These are phyloP conservation scores for Hedychridium roseum DNA, from an alignment of 2,888 invertebrate genomes.

Conservation along the genomic window DNA sequence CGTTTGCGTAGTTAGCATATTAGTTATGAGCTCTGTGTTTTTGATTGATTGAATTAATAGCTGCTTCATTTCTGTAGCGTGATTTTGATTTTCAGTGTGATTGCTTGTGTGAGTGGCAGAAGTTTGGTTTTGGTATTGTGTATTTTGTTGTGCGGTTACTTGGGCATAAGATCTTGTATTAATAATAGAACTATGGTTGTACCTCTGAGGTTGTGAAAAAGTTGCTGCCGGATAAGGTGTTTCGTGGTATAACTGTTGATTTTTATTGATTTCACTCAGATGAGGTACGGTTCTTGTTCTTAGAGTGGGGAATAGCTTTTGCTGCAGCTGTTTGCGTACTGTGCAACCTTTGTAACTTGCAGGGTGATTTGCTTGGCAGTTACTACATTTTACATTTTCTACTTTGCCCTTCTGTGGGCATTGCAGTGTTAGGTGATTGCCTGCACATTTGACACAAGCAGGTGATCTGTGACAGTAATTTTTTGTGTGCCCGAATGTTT, in stretches of 20 bases:
- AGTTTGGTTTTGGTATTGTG: too few species aligned
- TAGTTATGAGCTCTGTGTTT: too few species aligned
- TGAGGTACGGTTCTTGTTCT: neutral
- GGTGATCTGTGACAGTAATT: slow-evolving; percentile 12
- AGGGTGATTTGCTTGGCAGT: slow-evolving; percentile 31
- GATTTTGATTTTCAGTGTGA: too few species aligned
- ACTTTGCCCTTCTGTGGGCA: slow-evolving; percentile 8
- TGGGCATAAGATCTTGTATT: too few species aligned
- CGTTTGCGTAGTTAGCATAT: too few species aligned
- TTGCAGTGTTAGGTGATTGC: slow-evolving; percentile 13
- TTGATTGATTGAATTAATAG: too few species aligned
- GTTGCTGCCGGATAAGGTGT: too few species aligned
- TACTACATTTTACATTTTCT: slow-evolving; percentile 22
- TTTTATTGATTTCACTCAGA: neutral
- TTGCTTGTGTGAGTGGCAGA: too few species aligned
- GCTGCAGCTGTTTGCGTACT: slow-evolving; percentile 9
- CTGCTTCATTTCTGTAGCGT: too few species aligned
- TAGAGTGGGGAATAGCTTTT: slow-evolving; percentile 6
- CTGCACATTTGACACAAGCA: slow-evolving; percentile 18
- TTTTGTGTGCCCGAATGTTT: slow-evolving; percentile 19
- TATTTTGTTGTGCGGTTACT: too few species aligned
- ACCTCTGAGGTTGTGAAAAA: too few species aligned
- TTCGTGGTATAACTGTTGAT: neutral
- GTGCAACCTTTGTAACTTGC: slow-evolving; percentile 35
- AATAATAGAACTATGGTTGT: too few species aligned